Conservation (phyloP, 2,113 vertebrate species). For the Bambusicola thoracicus region DNA sequence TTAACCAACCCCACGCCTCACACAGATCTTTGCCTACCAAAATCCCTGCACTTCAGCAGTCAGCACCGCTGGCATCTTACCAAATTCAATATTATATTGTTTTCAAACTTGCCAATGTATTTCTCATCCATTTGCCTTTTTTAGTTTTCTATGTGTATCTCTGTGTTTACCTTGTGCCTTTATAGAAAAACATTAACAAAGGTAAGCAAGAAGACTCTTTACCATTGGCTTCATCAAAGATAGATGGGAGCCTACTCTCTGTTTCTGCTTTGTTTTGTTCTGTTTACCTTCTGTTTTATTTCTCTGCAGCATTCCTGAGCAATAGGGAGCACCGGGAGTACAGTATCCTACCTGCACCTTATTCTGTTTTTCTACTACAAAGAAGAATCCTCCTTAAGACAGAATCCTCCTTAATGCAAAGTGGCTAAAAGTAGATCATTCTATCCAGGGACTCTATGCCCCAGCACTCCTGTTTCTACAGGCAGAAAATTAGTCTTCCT, state of each 20-base stretch:
- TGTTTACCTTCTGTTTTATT: not conserved
- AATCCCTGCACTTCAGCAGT: not conserved
- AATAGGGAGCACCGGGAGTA: not conserved
- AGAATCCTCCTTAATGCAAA: not conserved
- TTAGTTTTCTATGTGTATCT: not conserved
- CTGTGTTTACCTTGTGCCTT: not conserved
- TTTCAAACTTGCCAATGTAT: not conserved
- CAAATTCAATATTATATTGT: not conserved
- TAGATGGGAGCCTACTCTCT: not conserved
- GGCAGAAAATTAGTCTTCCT: constrained; percentile 52
- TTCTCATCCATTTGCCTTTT: not conserved
- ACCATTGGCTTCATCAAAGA: not conserved
- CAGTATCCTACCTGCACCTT: not conserved
- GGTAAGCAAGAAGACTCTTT: not conserved
- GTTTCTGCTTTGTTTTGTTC: not conserved
- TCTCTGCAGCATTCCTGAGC: not conserved
- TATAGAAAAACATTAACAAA: not conserved
- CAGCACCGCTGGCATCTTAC: not conserved
- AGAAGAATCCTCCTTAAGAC: not conserved
- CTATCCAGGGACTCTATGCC: not conserved
- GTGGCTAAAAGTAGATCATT: not conserved
- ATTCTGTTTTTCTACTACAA: not conserved
- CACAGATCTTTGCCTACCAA: not conserved
- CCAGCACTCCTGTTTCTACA: constrained; percentile 29
- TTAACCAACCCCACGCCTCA: not conserved